These are phyloP conservation scores for Masticophis lateralis DNA, from an alignment of 2,797 vertebrate species.

Conservation along the genomic window DNA sequence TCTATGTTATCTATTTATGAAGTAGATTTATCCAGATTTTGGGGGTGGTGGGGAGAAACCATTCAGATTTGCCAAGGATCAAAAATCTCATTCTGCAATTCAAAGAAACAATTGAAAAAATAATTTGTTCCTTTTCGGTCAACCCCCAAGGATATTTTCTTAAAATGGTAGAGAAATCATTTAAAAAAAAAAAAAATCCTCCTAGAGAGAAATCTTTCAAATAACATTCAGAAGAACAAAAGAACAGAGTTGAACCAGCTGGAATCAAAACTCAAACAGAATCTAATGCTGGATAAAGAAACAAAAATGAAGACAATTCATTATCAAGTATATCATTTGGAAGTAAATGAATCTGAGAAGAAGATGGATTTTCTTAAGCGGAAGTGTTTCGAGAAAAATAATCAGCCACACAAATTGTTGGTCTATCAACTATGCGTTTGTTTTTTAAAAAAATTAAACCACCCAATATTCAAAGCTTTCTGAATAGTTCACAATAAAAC, in stretches of 20 bases:
- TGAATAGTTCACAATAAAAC: neutral
- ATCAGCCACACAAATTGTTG: neutral
- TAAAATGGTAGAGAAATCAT: neutral
- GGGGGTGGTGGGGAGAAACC: no score
- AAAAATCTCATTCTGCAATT: no score
- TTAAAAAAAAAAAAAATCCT: neutral
- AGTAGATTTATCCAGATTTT: no score
- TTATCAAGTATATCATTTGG: neutral
- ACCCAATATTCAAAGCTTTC: neutral
- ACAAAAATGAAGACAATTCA: neutral
- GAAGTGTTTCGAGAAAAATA: neutral
- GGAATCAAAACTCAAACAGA: neutral
- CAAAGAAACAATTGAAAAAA: no score
- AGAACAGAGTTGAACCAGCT: neutral
- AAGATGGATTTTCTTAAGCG: neutral
- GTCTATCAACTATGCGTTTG: neutral
- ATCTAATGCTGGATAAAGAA: neutral
- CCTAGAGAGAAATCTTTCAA: neutral
- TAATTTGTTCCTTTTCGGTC: no score
- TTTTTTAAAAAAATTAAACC: neutral
- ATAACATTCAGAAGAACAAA: neutral
- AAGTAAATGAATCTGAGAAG: neutral
- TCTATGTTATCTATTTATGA: no score
- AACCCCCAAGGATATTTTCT: neutral
- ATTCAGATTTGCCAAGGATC: no score